Evolutionary conservation across 2,888 invertebrate genomes (phyloP).

Genomic region (Machimus rusticus): DNA sequence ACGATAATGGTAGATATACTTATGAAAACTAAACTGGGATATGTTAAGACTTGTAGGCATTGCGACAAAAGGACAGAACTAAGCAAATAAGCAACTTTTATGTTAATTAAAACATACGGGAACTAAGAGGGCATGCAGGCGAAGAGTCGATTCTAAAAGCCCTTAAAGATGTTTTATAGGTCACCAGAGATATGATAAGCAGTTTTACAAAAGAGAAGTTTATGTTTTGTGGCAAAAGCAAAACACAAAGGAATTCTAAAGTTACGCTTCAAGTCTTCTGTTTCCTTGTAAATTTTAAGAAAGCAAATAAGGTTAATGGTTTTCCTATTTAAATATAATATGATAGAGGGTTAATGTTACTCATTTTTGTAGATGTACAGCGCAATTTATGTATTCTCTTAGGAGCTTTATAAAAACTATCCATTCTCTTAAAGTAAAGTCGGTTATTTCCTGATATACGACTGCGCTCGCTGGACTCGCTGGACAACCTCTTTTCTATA

Average conservation of each 20-base stretch:
- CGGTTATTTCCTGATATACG: not conserved
- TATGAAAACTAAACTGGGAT: not conserved
- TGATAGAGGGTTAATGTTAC: not conserved
- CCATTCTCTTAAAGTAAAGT: not conserved
- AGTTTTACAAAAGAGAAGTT: not conserved
- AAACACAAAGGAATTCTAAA: not conserved
- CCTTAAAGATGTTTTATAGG: not conserved
- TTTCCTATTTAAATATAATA: not conserved
- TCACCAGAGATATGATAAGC: not conserved
- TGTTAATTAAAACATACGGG: not conserved
- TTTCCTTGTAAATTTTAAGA: not conserved
- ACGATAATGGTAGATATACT: not conserved
- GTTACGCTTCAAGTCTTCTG: not conserved
- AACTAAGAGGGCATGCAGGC: not conserved
- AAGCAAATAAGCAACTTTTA: not conserved
- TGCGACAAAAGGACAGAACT: not conserved
- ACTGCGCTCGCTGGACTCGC: not conserved
- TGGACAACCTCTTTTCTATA: not conserved
- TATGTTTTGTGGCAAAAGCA: not conserved
- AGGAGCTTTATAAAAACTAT: not conserved
- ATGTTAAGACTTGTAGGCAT: not conserved
- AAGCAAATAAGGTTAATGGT: not conserved
- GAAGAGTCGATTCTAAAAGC: not conserved
- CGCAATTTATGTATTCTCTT: not conserved
- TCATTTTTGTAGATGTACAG: not conserved